Base-by-base conservation (phyloP, 2,888 invertebrate species). In the Epinotia brunnichana region DNA sequence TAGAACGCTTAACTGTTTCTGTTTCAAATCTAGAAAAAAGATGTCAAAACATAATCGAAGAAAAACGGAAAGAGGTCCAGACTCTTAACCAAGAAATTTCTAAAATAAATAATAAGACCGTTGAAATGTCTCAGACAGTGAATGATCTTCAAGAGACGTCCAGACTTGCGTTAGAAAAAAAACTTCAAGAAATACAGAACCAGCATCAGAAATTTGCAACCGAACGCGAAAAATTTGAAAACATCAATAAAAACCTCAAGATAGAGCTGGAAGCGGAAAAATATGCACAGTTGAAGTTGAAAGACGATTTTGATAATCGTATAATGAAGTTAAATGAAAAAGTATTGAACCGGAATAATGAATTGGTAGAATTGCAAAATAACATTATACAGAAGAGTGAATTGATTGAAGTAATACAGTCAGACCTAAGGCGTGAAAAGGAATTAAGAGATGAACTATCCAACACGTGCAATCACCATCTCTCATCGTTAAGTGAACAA, bases 251-350 rank as follows among this genome's bases (percentile, higher is more conserved):
- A 75, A 81, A 80, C 51, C 78, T 92, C 13, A 83, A 84, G 77
- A 76, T 74, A 4, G 88, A 89, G 69, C 62, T 91, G 51, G 87
- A 87, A 21, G 73, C 79, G 7, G 92, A 91, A 76, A 90, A 83
- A 76, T 80, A 82, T 39, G 79, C 83, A 2, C 89, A 87, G 77
- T 74, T 80, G 1, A 87, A 82, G 73, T 83, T 90, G 79, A 88
- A 83, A 74, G 90, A 90, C 4, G 82, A 87, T 41, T 90, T 86
- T 75, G 90, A 91, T 60, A 87, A 81, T 76, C 84, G 86, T 67
- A 78, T 89, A 51, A 90, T 91, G 90, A 88, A 87, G 68, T 76
- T 91, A 5, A 91, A 91, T 75, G 91, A 90, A 79, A 91, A 91
- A 77, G 83, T 91, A 4, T 77, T 88, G 15, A 91, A 91, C 72